A percentile compares a stretch with the other conserved stretches of the same genome.
Conservation (phyloP, 2,113 vertebrate species). For the Azemiops feae region DNA sequence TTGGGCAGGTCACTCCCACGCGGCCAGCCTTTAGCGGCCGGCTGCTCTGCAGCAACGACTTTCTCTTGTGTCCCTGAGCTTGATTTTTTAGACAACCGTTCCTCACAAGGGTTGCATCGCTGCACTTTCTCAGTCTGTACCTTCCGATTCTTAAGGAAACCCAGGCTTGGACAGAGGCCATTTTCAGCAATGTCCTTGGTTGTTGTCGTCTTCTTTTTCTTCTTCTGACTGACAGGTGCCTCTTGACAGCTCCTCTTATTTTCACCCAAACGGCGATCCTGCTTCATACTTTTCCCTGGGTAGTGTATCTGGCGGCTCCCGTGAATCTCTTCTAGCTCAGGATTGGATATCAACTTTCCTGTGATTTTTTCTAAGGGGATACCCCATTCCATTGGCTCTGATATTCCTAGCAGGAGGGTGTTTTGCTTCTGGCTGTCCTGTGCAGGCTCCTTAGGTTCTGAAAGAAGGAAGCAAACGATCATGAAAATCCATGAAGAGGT, state of each 20-base stretch:
- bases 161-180: not conserved
- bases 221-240: not conserved
- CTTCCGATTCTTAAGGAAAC: constrained; percentile 1
- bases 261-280: not conserved
- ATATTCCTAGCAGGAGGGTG: not conserved
- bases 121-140: not conserved
- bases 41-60: not conserved
- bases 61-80: not conserved
- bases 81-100: not conserved
- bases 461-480: not conserved
- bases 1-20: constrained; percentile 12
- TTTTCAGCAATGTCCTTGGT: not conserved
- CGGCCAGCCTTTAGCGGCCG: not conserved
- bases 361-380: not conserved
- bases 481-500: not conserved
- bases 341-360: not conserved
- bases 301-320: not conserved
- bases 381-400: not conserved
- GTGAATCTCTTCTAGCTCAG: not conserved
- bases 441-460: not conserved
- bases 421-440: not conserved
- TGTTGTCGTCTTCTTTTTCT: not conserved
- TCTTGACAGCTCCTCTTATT: not conserved
- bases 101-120: not conserved
- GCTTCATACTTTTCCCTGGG: not conserved